A percentile compares a stretch with the other conserved stretches of the same genome.
These are phyloP conservation scores for Vidua macroura DNA, from an alignment of 2,113 vertebrate genomes.

Conservation along the genomic window DNA sequence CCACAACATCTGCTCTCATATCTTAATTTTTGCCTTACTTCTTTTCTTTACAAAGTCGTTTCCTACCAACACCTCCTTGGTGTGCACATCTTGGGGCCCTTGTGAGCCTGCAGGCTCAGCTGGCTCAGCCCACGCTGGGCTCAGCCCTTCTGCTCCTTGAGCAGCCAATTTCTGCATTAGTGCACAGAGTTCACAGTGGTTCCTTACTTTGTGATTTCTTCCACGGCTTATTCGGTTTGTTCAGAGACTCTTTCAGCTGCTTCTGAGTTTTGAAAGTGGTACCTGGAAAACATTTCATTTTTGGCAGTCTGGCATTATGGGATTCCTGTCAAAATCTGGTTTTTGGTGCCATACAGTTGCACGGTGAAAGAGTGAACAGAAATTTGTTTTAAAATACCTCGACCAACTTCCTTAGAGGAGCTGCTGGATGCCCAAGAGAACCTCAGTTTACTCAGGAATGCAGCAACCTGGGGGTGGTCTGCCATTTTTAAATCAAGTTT, in stretches of 20 bases:
- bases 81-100: neutral
- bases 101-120: neutral
- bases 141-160: constrained; percentile 55
- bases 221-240: constrained; percentile 81
- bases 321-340: constrained; percentile 54
- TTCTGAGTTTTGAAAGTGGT: constrained; percentile 83
- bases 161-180: constrained; percentile 55
- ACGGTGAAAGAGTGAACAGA: constrained; percentile 60
- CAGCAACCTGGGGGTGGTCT: constrained; percentile 59
- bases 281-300: constrained; percentile 79
- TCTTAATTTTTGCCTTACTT: neutral
- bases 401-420: constrained; percentile 31
- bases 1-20: neutral
- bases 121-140: neutral
- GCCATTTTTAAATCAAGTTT: constrained; percentile 62
- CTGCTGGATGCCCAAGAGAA: constrained; percentile 57
- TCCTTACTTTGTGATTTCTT: constrained; percentile 84
- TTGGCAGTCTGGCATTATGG: constrained; percentile 64
- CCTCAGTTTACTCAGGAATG: constrained; percentile 45
- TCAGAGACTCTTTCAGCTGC: constrained; percentile 82
- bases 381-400: constrained; percentile 51
- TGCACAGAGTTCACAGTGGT: constrained; percentile 55
- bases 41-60: neutral
- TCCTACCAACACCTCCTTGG: constrained; percentile 54
- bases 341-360: constrained; percentile 39